Evolutionary conservation across 2,113 vertebrate genomes (phyloP), one percentile per base, ranked within the genome.

Genomic region (Hystrix brachyura): DNA sequence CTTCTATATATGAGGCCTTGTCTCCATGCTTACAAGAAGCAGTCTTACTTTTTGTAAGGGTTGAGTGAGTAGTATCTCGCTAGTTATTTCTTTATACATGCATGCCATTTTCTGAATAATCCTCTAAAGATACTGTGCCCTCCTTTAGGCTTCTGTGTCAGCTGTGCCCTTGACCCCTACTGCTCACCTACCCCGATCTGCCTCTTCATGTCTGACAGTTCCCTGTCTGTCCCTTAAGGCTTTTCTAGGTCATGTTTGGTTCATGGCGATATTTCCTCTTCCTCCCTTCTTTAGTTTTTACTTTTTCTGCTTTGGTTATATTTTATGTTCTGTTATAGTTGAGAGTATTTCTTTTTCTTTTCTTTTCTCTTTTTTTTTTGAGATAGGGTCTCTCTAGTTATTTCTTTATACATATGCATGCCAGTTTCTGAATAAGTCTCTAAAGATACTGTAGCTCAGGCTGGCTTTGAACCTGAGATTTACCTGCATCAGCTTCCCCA

Each of bases 251-350:
- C 79, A 23, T 57, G 48, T 2, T 48, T 15, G 89, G 69, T 83
- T 90, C n/a, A 79, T 80, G 62, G 23, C 53, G 46, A 23, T 86
- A 38, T 69, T 87, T 93, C 43, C 29, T 55, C 3, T 97, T 83
- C 23, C 12, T 87, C 18, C 51, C 14, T 59, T 57, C 29, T 60
- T 13, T 59, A 67, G 29, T 62, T 81, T 55, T 94, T 60, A 48
- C 53, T 76, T 2, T 94, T 87, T 83, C 12, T 91, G 57, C 57
- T 87, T 94, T 76, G 38, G 46, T 72, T 94, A 48, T 90, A 23
- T 85, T 93, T 94, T 51, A 59, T 78, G 10, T 90, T 85, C 12
- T 76, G 0, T 72, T 84, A 29, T 27, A 43, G 32, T 83, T 87
- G 55, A 38, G 46, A 38, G 46, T 53, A 7, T 21, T 53, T 79